Evolutionary conservation across 2,113 vertebrate genomes (phyloP).

Genomic region (Aphelocoma coerulescens): DNA sequence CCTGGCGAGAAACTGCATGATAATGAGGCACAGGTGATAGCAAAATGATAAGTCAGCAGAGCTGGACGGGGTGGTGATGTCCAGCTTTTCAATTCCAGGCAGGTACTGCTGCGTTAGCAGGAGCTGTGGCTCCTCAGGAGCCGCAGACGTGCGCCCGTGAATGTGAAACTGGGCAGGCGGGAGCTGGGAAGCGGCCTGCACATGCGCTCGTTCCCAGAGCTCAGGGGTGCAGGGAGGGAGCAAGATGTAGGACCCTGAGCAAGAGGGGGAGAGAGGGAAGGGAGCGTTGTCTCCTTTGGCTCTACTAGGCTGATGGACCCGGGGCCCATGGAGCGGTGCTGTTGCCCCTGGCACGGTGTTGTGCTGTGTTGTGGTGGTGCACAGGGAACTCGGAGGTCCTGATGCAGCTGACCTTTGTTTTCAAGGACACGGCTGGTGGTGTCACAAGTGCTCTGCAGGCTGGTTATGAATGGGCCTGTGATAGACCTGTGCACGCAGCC

Average conservation of each 20-base stretch:
- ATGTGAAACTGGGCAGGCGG: neutral
- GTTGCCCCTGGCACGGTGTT: neutral
- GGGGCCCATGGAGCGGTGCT: neutral
- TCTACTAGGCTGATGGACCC: accelerated
- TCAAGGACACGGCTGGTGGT: accelerated
- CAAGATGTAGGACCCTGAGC: accelerated
- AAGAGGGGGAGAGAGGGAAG: neutral
- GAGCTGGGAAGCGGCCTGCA: neutral
- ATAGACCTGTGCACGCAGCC: neutral
- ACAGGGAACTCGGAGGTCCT: neutral
- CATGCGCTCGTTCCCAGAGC: accelerated
- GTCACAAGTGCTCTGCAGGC: neutral
- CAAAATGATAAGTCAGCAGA: constrained; percentile 47
- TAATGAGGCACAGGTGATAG: constrained; percentile 40
- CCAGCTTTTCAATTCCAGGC: constrained; percentile 65
- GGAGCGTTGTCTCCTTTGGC: neutral
- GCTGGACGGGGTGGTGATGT: constrained; percentile 2
- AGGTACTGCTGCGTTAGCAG: constrained; percentile 66
- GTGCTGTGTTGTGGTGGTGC: accelerated
- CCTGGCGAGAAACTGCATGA: neutral
- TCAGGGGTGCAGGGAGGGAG: neutral
- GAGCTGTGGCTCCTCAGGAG: constrained; percentile 32
- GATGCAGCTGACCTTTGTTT: neutral
- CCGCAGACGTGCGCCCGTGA: neutral
- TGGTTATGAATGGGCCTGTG: neutral